Base-by-base conservation (phyloP, 2,113 vertebrate genomes). In the Phycodurus eques region DNA sequence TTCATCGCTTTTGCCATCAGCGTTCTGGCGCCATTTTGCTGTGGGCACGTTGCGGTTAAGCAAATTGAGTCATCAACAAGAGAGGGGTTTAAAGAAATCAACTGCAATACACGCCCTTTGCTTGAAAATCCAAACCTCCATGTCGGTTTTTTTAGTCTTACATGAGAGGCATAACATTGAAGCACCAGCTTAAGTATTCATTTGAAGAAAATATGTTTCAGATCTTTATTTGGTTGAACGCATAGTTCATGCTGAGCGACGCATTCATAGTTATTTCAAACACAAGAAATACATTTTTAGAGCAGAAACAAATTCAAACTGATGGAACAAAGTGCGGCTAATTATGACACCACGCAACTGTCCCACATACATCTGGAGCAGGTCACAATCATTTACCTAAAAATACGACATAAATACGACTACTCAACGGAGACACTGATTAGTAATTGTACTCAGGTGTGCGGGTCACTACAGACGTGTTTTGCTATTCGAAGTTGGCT, bases 21-120 rank as follows among this genome's bases (percentile, higher is more conserved):
- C 67, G 72, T 73, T 75, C 20, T 0, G 73, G 54, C 77, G 76
- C 85, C 88, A 89, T 88, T 88, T 90, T 88, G 80, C 80, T 12
- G 42, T 67, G 79, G 47, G 69, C 59, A 33, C 67, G 88, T 75
- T 71, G 47, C 78, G 74, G 27, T 75, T 1, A 53, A 80, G 73
- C 56, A 66, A 46, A 54, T 2, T 1, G 35, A 31, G 67, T 6
- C 8, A 47, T 74, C 9, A 49, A 57, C 73, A 79, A 79, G 66
- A 10, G 10, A 3, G 62, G 14, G 17, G 70, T 73, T 53, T 11
- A 65, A 63, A 72, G 13, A 69, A 39, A n/a, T 19, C 60, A 73
- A 68, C 67, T 73, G 69, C 20, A 56, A n/a, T 56, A 66, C 51
- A 62, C 57, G 35, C 66, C 42, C 31, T 68, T 57, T 67, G 68